These are phyloP conservation scores for Alosa sapidissima DNA, from an alignment of 2,797 vertebrate species.

Conservation along the genomic window DNA sequence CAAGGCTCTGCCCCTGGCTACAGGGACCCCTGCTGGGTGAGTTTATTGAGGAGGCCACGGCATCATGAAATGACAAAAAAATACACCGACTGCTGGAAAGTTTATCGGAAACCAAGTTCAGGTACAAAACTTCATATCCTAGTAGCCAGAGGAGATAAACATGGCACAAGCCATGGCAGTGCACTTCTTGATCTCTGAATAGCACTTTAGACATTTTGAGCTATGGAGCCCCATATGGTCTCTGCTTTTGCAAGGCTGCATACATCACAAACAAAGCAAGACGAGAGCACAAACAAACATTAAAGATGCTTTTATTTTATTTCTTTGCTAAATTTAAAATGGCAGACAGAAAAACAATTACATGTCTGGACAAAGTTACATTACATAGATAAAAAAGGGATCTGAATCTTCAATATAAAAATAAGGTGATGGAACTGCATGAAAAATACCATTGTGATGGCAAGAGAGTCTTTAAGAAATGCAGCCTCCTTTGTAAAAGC, in stretches of 20 bases:
- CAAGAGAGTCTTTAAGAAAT: not conserved
- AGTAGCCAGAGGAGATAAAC: not conserved
- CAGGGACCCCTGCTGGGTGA: conserved; percentile 44
- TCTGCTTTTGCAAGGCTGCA: not conserved
- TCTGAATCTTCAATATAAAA: not conserved
- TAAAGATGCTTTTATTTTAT: not conserved
- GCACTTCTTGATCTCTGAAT: not conserved
- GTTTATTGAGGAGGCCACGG: conserved; percentile 37
- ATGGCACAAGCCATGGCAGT: not conserved
- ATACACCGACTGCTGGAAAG: not conserved
- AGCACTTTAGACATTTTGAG: not conserved
- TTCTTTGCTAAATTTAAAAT: not conserved
- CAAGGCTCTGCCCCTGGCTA: conserved; percentile 55
- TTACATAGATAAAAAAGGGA: not conserved
- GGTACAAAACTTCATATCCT: not conserved
- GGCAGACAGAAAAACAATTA: not conserved
- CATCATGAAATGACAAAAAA: not conserved
- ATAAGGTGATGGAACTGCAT: not conserved
- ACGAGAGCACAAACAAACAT: not conserved
- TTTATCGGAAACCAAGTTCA: not conserved
- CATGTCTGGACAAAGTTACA: not conserved
- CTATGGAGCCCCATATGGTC: not conserved
- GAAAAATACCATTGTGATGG: not conserved
- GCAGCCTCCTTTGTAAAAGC: not conserved
- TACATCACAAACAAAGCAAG: not conserved